Evolutionary conservation across 2,113 vertebrate species (phyloP).

Genomic region (Pseudorhombus dupliciocellatus): DNA sequence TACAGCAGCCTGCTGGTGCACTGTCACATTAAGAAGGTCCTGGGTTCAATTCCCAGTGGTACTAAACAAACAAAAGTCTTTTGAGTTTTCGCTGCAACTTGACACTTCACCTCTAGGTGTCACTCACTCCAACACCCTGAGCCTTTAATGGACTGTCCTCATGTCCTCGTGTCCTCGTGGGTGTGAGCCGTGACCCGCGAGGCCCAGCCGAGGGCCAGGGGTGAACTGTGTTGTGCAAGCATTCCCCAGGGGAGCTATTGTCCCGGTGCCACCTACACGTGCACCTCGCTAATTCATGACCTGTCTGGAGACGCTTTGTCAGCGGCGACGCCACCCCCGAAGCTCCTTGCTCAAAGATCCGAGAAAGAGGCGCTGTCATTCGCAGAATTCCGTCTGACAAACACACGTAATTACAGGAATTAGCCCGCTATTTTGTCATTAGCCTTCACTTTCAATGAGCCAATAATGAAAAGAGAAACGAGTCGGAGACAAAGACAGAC

Average conservation of each 20-base stretch:
- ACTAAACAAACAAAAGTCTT: too few species aligned
- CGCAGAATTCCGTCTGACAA: conserved; percentile 75
- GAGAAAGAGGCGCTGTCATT: conserved; percentile 73
- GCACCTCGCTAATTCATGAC: conserved; percentile 68
- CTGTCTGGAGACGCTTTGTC: conserved; percentile 62
- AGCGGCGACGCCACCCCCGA: conserved; percentile 61
- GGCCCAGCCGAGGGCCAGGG: conserved; percentile 13
- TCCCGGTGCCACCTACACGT: conserved; percentile 54
- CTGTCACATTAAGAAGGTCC: too few species aligned
- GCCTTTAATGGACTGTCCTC: too few species aligned
- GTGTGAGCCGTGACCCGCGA: too few species aligned
- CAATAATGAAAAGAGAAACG: conserved; percentile 78
- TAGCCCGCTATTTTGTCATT: conserved; percentile 81
- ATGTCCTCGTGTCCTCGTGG: too few species aligned
- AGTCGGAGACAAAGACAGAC: conserved; percentile 76
- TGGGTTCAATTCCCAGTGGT: too few species aligned
- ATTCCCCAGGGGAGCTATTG: conserved; percentile 47
- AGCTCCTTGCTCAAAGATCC: conserved; percentile 64
- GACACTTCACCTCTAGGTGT: too few species aligned
- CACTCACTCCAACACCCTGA: too few species aligned
- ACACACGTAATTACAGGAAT: conserved; percentile 83
- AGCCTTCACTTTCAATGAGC: conserved; percentile 78
- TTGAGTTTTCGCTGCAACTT: too few species aligned
- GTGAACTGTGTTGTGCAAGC: conserved; percentile 71
- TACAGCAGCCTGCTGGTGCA: too few species aligned